Base-by-base conservation (phyloP, 2,888 invertebrate species). In the Siphonodentalium dalli region DNA sequence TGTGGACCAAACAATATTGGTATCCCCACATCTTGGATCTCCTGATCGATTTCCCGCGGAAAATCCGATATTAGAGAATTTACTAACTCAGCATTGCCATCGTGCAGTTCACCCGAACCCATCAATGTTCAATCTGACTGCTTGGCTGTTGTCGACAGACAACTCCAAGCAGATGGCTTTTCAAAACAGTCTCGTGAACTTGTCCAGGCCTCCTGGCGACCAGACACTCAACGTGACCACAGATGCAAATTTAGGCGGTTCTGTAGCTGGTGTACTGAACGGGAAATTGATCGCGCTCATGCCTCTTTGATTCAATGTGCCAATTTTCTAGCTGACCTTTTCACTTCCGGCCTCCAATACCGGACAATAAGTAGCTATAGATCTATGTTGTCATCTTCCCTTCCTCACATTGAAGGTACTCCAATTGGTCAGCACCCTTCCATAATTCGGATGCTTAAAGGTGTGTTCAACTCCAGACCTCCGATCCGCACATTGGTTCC, bases 1-100 rank as follows among this genome's bases (percentile, higher is more conserved):
- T 27, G 6, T 58, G 58, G 58, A 49, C 54, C 2, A 38, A 42
- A 21, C 34, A 48, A 9, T 54, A 46, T 9, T 44, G 53, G 34
- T 53, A 47, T n/a, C 23, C 24, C 8, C 20, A 7, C 7, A 5
- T 40, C 7, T 18, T 40, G 24, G 23, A 40, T 9, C 40, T 40
- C 8, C 40, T 40, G 7, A 24, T 20, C 7, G 40, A 40, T 5
- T 7, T 8, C 6, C 40, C 40, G 23, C 21, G n/a, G 15, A 21
- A 23, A 6, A 21, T 40, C 13, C 40, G 15, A 5, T n/a, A 9
- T 21, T 5, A 6, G 24, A 21, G 40, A 5, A 24, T 40, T 26
- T 40, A 5, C 20, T 40, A 26, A 6, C 40, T 18, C 40, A 40
- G 24, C 9, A 35, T 11, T 5, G 13, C 7, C 18, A 21, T 15